Evolutionary conservation across 2,888 invertebrate genomes (phyloP).

Genomic region (Pyralis farinalis): DNA sequence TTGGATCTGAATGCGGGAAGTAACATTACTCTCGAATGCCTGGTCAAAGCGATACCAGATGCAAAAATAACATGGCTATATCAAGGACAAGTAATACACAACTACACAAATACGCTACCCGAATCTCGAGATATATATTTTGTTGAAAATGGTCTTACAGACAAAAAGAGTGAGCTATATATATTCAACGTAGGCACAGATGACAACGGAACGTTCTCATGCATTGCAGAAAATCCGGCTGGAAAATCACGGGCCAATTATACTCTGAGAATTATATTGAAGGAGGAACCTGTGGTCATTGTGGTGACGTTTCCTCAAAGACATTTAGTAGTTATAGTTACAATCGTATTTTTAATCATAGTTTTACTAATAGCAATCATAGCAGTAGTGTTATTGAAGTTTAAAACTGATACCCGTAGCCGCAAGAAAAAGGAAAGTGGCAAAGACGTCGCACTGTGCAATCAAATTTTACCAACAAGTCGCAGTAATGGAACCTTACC

Average conservation of each 20-base stretch:
- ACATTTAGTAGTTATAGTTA: slow-evolving; percentile 85
- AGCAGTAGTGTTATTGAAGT: slow-evolving; percentile 82
- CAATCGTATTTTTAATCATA: slow-evolving; percentile 83
- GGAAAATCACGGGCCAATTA: slow-evolving; percentile 90
- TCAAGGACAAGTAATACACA: slow-evolving; percentile 89
- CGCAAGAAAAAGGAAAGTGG: slow-evolving; percentile 81
- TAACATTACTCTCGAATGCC: slow-evolving; percentile 90
- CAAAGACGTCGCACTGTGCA: slow-evolving; percentile 82
- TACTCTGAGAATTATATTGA: slow-evolving; percentile 88
- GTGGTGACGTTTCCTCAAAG: slow-evolving; percentile 86
- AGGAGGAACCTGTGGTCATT: slow-evolving; percentile 86
- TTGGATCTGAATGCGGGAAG: slow-evolving; percentile 90
- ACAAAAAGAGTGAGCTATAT: slow-evolving; percentile 89
- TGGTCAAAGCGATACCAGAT: slow-evolving; percentile 90
- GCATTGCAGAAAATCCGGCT: slow-evolving; percentile 92
- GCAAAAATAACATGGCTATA: slow-evolving; percentile 92
- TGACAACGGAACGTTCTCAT: slow-evolving; percentile 93
- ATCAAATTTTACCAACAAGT: slow-evolving; percentile 72
- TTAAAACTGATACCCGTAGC: slow-evolving; percentile 71
- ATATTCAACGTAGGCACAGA: slow-evolving; percentile 88
- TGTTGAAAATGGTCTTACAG: slow-evolving; percentile 86
- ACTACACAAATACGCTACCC: slow-evolving; percentile 84
- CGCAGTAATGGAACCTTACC: slow-evolving; percentile 73
- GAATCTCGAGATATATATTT: slow-evolving; percentile 86
- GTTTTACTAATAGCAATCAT: slow-evolving; percentile 84